These are phyloP conservation scores for Diabrotica virgifera DNA, from an alignment of 1,140 invertebrate genomes.

Conservation along the genomic window DNA sequence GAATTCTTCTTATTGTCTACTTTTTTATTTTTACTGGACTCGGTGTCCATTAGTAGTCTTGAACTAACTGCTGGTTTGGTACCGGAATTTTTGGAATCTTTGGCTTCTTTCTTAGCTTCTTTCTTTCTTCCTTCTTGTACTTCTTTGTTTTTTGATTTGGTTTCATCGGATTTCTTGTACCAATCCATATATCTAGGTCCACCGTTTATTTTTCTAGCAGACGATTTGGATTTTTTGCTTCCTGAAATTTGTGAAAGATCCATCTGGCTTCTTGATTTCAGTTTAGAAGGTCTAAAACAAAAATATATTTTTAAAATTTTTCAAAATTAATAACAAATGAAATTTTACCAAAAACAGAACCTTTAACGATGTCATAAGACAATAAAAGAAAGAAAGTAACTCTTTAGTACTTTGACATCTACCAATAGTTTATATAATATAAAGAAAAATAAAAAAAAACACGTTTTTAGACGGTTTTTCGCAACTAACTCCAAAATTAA, in stretches of 20 bases:
- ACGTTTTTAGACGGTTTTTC: no score
- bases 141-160: slow-evolving; percentile 34
- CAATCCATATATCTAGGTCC: slow-evolving; percentile 61
- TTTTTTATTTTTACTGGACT: slow-evolving; percentile 38
- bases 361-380: no score
- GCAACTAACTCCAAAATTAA: no score
- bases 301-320: neutral
- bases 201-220: slow-evolving; percentile 45
- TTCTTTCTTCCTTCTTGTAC: slow-evolving; percentile 21
- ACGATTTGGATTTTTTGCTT: slow-evolving; percentile 46
- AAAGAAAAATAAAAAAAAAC: no score
- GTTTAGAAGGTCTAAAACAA: neutral
- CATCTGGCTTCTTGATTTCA: slow-evolving; percentile 37
- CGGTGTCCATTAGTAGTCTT: slow-evolving; percentile 32
- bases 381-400: no score
- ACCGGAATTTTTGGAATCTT: slow-evolving; percentile 29
- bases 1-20: slow-evolving; percentile 33
- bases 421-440: no score
- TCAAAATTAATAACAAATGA: no score
- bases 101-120: slow-evolving; percentile 40
- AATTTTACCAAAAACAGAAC: no score
- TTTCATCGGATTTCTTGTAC: slow-evolving; percentile 52
- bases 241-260: slow-evolving; percentile 39
- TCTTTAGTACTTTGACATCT: no score
- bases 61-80: slow-evolving; percentile 47